Conservation (phyloP, 2,888 invertebrate genomes). For the Scaptodrosophila latifasciaeformis region DNA sequence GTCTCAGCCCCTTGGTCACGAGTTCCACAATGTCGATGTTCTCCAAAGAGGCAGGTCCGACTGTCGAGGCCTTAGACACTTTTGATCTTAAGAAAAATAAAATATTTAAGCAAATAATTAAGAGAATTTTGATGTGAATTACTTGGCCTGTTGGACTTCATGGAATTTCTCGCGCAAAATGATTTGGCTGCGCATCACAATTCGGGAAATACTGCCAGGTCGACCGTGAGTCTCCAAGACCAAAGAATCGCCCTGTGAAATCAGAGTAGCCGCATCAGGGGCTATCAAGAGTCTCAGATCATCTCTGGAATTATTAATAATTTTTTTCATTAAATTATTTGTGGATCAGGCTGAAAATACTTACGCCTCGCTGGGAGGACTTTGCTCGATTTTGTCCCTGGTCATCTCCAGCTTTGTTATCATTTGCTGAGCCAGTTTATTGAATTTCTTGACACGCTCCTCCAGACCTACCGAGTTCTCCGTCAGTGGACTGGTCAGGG, state of each 20-base stretch:
- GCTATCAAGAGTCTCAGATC: slow-evolving; percentile 77
- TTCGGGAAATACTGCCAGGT: slow-evolving; percentile 70
- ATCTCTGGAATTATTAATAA: slow-evolving; percentile 57
- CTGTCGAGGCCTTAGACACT: too few species aligned
- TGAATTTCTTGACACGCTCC: slow-evolving; percentile 73
- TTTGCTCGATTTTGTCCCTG: slow-evolving; percentile 70
- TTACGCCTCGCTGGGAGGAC: slow-evolving; percentile 70
- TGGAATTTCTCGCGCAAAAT: slow-evolving; percentile 73
- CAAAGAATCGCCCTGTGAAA: slow-evolving; percentile 85
- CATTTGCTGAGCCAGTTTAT: slow-evolving; percentile 73
- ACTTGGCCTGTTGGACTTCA: slow-evolving; percentile 74
- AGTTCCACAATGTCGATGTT: slow-evolving; percentile 72
- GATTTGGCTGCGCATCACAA: slow-evolving; percentile 74
- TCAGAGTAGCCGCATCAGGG: slow-evolving; percentile 85
- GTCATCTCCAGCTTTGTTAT: slow-evolving; percentile 72
- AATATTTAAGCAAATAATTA: background rate
- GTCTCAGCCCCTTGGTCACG: slow-evolving; percentile 71
- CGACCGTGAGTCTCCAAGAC: slow-evolving; percentile 81
- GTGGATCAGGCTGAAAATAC: slow-evolving; percentile 9
- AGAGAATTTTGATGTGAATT: background rate
- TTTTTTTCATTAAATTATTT: too few species aligned
- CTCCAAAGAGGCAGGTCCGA: slow-evolving; percentile 47
- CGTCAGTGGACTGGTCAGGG: slow-evolving; percentile 55
- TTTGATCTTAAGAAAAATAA: slow-evolving; percentile 45
- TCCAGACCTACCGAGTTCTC: slow-evolving; percentile 59